Evolutionary conservation across 1,140 invertebrate species (phyloP).

Genomic region (Listronotus bonariensis): DNA sequence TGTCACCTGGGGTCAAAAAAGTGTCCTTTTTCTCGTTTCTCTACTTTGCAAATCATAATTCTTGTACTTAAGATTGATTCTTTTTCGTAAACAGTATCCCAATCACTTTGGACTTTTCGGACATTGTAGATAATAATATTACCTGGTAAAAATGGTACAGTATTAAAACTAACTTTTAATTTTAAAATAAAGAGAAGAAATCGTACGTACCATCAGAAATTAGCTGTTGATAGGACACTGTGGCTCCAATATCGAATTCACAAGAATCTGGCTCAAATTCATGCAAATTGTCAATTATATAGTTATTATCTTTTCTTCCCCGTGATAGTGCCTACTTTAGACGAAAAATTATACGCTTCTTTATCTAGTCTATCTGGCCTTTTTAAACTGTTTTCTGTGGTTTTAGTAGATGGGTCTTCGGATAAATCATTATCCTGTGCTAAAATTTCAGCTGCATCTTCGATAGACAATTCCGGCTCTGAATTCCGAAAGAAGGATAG

Average conservation of each 20-base stretch:
- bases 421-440: neutral
- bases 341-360: conserved; percentile 24
- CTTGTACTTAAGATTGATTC: conserved; percentile 42
- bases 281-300: conserved; percentile 34
- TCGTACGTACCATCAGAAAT: conserved; percentile 21
- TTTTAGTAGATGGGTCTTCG: conserved; percentile 1
- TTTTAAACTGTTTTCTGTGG: neutral
- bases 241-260: conserved; percentile 20
- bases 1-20: conserved; percentile 43
- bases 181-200: neutral
- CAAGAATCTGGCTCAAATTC: conserved; percentile 8
- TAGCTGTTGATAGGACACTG: conserved; percentile 30
- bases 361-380: conserved; percentile 3
- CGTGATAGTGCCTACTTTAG: conserved; percentile 33
- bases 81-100: conserved; percentile 37
- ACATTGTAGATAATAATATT: conserved; percentile 29
- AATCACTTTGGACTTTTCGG: conserved; percentile 34
- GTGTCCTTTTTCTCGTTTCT: conserved; percentile 38
- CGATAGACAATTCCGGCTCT: conserved; percentile 30
- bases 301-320: conserved; percentile 15
- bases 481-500: conserved; percentile 24
- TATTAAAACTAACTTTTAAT: neutral
- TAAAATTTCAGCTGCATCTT: conserved; percentile 35
- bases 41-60: conserved; percentile 47
- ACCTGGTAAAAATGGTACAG: neutral